Base-by-base conservation (phyloP, 2,797 vertebrate species). In the Gallinago solitaria region DNA sequence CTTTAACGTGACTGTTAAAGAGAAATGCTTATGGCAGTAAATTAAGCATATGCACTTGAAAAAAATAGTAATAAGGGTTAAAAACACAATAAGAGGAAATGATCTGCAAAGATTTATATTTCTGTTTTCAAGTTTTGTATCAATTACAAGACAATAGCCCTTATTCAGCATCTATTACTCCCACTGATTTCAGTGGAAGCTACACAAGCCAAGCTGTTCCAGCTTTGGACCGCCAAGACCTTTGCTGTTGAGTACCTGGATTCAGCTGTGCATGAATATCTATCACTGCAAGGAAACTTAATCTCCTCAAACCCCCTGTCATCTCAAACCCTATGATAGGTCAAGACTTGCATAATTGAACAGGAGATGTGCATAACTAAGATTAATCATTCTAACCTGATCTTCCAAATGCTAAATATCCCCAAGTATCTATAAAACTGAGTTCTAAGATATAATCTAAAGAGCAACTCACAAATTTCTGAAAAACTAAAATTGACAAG, bases 301-400 rank as follows among this genome's bases (percentile, higher is more conserved):
- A 92, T 63, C 60, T 68, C 43, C 53, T 83, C 60, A 87, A 89
- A 5, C 33, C 16, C 21, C 27, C 41, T 74, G 57, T 68, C 61
- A 92, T 81, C 47, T 86, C 78, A 85, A 95, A 89, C 50, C 48
- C 59, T 57, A 43, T 61, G 85, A 91, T 8, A 89, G 90, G 88
- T 89, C 92, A 93, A 76, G 81, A 69, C 41, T 63, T 80, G 61
- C 35, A 84, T 73, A 85, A 83, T 80, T 95, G 78, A 92, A 85
- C 32, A 87, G 59, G 4, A 94, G 28, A 83, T 3, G 1, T 61
- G 45, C 32, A 59, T 35, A 87, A 89, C 43, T 50, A 80, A 70
- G 41, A 86, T 83, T 78, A 85, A 90, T 65, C 57, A 33, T 83
- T 88, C 50, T 59, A 89, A 76, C 21, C 57, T 59, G 45, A 54